Base-by-base conservation (phyloP, 2,113 vertebrate species). In the Machaerirhynchus nigripectus region DNA sequence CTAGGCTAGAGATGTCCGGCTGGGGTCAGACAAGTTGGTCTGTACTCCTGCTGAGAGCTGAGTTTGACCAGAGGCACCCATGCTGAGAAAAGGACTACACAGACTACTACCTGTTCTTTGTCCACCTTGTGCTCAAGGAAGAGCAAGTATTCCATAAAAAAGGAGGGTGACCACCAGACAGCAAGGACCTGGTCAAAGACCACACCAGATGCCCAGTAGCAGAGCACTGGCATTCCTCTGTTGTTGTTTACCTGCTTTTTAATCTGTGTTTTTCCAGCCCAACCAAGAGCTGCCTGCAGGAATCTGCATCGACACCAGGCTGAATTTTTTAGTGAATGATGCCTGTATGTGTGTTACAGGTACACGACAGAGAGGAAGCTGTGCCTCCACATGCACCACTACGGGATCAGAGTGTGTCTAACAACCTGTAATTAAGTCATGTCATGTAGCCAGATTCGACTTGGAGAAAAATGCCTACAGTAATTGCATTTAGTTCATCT, bases 401-500 rank as follows among this genome's bases (percentile, higher is more conserved):
- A 93, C 71, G 63, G 98, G 97, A 98, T 98, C 98, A 97, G 98
- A 97, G 98, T 98, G 98, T 98, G 98, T 98, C 98, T 98, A 98
- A 99, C 98, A 98, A 98, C 97, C 98, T 98, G 98, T 99, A 99
- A 99, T 99, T 99, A 99, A 99, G 99, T 99, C 98, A 97, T 98
- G 98, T 99, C 98, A 98, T 98, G 98, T 97, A 92, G 97, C 97
- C 98, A 97, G 97, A 98, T 98, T 98, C 86, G 95, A 98, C 96
- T 97, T 97, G 93, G 98, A 98, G 97, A 97, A 97, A 97, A 98
- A 98, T 98, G 98, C 97, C 98, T 97, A 97, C 97, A 98, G 97
- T 99, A 99, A 99, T 99, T 99, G 98, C 98, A 98, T 99, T 99
- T 98, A 99, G 99, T 99, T 99, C 98, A 99, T 99, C 98, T 98